phyloP scores from a whole-genome alignment of 1,140 invertebrate species.

The Drosophila lowei region DNA sequence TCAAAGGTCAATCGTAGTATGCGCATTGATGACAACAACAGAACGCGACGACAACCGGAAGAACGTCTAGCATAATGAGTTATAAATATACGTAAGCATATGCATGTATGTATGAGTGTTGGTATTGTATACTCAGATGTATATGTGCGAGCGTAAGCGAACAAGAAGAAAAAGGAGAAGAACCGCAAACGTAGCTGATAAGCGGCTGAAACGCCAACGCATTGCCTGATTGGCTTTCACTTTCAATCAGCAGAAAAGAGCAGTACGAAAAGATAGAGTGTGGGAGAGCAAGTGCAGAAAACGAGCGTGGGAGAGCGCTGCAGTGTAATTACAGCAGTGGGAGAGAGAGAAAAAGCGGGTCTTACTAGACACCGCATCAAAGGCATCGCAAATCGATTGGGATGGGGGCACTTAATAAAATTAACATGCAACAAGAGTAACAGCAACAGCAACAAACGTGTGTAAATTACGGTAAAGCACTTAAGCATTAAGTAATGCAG shows the following conservation, averaged over 20 bases:
- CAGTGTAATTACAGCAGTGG: too few relatives aligned
- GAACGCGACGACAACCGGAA: constrained; percentile 38
- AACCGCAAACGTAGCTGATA: constrained; percentile 19
- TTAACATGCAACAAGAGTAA: constrained; percentile 28
- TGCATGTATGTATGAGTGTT: constrained; percentile 8
- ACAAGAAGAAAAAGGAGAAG: not conserved
- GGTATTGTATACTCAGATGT: not conserved
- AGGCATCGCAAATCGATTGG: not conserved
- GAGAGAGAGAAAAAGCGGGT: not conserved
- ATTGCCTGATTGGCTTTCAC: constrained; percentile 28
- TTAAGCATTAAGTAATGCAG: constrained; percentile 58
- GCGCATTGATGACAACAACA: constrained; percentile 3
- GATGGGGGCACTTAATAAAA: constrained; percentile 37
- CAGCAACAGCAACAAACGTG: constrained; percentile 34
- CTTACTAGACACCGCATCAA: constrained; percentile 1
- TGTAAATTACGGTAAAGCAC: constrained; percentile 61
- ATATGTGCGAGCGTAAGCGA: not conserved
- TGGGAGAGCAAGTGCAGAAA: not conserved
- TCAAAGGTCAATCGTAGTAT: constrained; percentile 5
- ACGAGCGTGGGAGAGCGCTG: too few relatives aligned
- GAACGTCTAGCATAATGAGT: constrained; percentile 66
- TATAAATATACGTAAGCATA: constrained; percentile 31
- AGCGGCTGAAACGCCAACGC: constrained; percentile 5
- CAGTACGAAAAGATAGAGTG: not conserved
- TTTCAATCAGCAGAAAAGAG: constrained; percentile 16